Evolutionary conservation across 2,888 invertebrate species (phyloP), one percentile per base, ranked within the genome.

Genomic region (Sipha maydis): DNA sequence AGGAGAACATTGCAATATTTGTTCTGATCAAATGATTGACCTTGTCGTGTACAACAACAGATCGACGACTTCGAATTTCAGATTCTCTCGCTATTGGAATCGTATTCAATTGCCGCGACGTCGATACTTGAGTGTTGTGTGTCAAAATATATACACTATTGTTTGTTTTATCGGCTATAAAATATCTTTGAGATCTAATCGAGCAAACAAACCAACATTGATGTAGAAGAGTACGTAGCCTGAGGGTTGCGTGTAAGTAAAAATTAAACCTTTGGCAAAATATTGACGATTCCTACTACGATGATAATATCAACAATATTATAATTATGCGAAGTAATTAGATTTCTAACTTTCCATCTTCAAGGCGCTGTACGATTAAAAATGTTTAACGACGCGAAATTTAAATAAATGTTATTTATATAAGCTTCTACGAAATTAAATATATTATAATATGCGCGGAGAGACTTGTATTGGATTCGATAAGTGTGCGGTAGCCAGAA

Each of bases 341-440:
- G 61, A 25, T 61, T 61, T 61, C 21, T 4, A 61, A 61, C 61
- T 61, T 61, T 61, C 61, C 25, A 25, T 61, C 19, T 61, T 61
- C 21, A 61, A 19, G 21, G 7, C 21, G 19, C 21, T 61, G 61
- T 21, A 25, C 61, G 28, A 34, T 56, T 56, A 25, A 79, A 14
- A 56, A 79, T 34, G 56, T 79, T 79, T 56, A 61, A 79, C 56
- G 54, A 56, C 25, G 34, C 14, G 34, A 79, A 79, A 79, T 79
- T 34, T 56, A 34, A 79, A 79, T 79, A 56, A 56, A 34, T 1
- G 14, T 79, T 14, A 56, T 79, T 79, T 56, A 79, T 56, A 34
- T 34, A 56, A 79, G 31, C 54, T 21, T 34, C 31, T 31, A 56
- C 5, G 25, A 17, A 31, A 71, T 3, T 1, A 0, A 71, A 28